Evolutionary conservation across 1,140 invertebrate species (phyloP).

Genomic region (Papilio aristodemus): DNA sequence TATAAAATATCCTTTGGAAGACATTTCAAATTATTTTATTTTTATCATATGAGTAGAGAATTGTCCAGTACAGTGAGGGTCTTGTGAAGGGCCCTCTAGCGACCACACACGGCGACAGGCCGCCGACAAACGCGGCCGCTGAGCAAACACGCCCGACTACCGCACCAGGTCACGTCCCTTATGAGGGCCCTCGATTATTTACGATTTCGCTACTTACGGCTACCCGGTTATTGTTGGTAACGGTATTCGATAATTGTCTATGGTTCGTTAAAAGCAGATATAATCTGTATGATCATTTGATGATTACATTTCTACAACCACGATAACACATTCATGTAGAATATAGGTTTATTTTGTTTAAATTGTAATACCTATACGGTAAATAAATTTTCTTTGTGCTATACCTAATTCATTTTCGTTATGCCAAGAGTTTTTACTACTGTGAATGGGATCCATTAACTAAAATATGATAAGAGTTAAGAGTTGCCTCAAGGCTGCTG

Average conservation of each 20-base stretch:
- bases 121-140: constrained; percentile 48
- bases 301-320: too few species aligned
- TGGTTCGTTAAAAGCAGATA: neutral
- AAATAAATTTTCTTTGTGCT: too few species aligned
- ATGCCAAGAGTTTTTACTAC: too few species aligned
- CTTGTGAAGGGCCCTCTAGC: constrained; percentile 17
- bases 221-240: constrained; percentile 1
- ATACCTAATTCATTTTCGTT: too few species aligned
- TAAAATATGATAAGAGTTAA: constrained; percentile 4
- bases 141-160: constrained; percentile 41
- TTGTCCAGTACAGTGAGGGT: neutral
- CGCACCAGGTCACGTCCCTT: constrained; percentile 32
- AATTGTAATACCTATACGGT: too few species aligned
- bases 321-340: too few species aligned
- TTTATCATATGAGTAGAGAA: constrained; percentile 3
- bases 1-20: too few species aligned
- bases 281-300: neutral
- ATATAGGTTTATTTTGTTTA: too few species aligned
- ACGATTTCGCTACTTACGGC: constrained; percentile 28
- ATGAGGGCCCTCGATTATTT: constrained; percentile 16
- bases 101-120: constrained; percentile 47
- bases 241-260: constrained; percentile 1
- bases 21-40: too few species aligned
- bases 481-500: neutral
- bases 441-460: too few species aligned